These are phyloP conservation scores for Entomobrya multifasciata DNA, from an alignment of 2,888 invertebrate species.

Conservation along the genomic window DNA sequence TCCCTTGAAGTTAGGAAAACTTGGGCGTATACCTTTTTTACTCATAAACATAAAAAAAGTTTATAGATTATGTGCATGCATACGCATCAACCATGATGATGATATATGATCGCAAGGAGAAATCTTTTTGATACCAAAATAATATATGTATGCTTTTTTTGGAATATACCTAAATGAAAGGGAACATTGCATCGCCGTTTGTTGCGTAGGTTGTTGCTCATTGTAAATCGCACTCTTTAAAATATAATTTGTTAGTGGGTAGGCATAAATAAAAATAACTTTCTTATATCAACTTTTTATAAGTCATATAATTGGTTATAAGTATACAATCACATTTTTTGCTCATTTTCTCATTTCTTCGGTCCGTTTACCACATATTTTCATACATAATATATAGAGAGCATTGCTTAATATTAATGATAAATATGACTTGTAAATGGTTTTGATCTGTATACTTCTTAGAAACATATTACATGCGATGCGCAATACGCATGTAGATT, in stretches of 20 bases:
- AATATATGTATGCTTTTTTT: background rate
- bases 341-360: slow-evolving; percentile 48
- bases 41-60: background rate
- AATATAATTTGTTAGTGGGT: background rate
- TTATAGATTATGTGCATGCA: no score
- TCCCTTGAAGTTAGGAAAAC: background rate
- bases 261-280: background rate
- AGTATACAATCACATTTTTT: background rate
- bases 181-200: no score
- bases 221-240: no score
- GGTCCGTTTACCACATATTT: slow-evolving; percentile 55
- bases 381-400: no score
- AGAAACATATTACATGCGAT: no score
- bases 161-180: background rate
- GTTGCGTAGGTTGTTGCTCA: no score
- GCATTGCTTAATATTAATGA: no score
- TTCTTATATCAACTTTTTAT: background rate
- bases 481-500: no score
- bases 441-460: no score
- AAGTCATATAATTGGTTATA: background rate
- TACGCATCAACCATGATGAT: background rate
- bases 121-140: background rate
- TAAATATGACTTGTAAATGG: no score
- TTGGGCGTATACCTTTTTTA: slow-evolving; percentile 10
- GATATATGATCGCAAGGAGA: background rate